Base-by-base conservation (phyloP, 2,888 invertebrate genomes). In the Cephus nigrinus region DNA sequence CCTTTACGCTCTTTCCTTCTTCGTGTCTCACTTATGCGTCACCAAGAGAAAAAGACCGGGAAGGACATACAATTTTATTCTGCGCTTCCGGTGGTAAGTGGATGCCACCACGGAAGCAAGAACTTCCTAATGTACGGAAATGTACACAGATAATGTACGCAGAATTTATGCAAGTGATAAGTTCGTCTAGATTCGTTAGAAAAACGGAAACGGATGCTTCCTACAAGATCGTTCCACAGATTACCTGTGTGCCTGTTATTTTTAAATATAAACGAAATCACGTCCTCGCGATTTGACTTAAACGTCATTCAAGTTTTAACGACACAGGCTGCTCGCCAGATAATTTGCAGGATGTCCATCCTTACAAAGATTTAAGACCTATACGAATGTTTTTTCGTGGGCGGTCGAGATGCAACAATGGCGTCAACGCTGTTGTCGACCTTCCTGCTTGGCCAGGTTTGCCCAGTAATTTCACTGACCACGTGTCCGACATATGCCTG, bases 401-500 rank as follows among this genome's bases (percentile, higher is more conserved):
- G 74, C 74, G 33, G 35, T 74, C 74, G 15, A 12, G 34, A 32
- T 35, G 35, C 34, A 33, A 74, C 74, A 34, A 34, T 32, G 74
- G 74, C n/a, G 36, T 74, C 34, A 34, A 74, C 74, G 31, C 11
- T 15, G 35, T 74, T 30, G 74, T 74, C 74, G 32, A 32, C 33
- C 33, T 12, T 55, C 55, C 23, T 55, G 55, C 55, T 55, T 55
- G 23, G 55, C n/a, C 74, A 33, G 74, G 33, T 75, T 72, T 32
- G 31, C 68, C 73, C 23, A 23, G 55, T 78, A 68, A 75, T 76
- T 74, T 77, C 32, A 55, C 32, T 34, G 77, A 77, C 83, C 88
- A 88, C 85, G 84, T 88, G 87, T 77, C 80, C 32, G 78, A 79
- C 88, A 88, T 80, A 84, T 88, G 87, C 74, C 36, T 9, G 11